Evolutionary conservation across 1,140 invertebrate species (phyloP), one percentile per base, ranked within the genome.

Genomic region (Heliconius congener): DNA sequence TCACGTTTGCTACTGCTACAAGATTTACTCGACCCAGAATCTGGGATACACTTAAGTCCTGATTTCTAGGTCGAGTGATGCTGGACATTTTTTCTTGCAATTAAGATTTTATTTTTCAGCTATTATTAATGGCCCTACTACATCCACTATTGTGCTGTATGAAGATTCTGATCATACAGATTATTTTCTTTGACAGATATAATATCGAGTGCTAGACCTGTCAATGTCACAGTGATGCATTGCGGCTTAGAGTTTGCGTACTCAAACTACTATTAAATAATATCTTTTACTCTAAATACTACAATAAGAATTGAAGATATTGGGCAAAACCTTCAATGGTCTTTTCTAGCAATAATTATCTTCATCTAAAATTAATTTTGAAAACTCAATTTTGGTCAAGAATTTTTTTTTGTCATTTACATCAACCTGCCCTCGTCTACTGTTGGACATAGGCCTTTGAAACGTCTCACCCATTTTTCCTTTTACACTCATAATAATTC

Each of bases 221-320:
- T 66, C 73, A 77, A 75, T 83, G 82, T 87, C 77, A 83, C 80
- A 80, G 72, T 91, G 87, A 89, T 91, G 89, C 88, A 92, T 86
- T 92, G 90, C 88, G 82, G 78, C 55, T 83, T 72, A 81, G 78
- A 82, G 55, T 77, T 89, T 77, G 86, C 88, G 86, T 90, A 71
- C 77, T 82, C 78, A 81, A 74, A 82, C 71, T 52, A 4, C 30
- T 74, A 50, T 23, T 23, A 57, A 57, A 23, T 4, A 30, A 30
- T 30, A 66, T 66, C 5, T 60, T 5, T 57, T 23, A 30, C 23
- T 66, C 1, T 6, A 27, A 27, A 13, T 66, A 30, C 60, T 27
- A 66, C 0, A 30, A 66, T 66, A 30, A 27, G n/a, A 23, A 30
- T 30, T 66, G 27, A 66, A 66, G 60, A 30, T 27, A 30, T 27